These are phyloP conservation scores for Temnothorax longispinosus DNA, from an alignment of 1,140 invertebrate genomes.

Conservation along the genomic window DNA sequence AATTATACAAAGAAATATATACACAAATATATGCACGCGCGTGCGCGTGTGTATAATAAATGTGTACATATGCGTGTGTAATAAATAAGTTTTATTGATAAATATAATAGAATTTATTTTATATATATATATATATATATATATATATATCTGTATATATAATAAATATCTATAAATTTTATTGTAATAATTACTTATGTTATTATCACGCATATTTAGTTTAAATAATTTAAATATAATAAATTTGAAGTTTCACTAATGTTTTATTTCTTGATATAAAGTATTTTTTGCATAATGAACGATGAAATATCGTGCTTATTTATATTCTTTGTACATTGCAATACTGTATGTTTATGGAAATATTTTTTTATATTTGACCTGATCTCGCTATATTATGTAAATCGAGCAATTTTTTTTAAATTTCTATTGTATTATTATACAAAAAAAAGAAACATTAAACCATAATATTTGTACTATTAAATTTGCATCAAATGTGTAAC, in stretches of 20 bases:
- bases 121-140: neutral
- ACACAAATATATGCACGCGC: neutral
- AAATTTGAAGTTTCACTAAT: neutral
- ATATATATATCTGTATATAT: neutral
- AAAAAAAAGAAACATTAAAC: too few relatives aligned
- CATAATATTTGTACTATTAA: too few relatives aligned
- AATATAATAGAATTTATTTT: slow-evolving; percentile 6
- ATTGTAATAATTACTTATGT: neutral
- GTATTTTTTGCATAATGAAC: neutral
- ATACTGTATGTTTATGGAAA: neutral
- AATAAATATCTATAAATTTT: neutral
- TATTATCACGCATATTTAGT: slow-evolving; percentile 1
- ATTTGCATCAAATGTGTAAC: neutral
- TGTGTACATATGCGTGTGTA: neutral
- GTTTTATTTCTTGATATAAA: neutral
- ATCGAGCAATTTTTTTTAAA: neutral
- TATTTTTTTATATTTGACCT: neutral
- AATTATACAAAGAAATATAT: neutral
- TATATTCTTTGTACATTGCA: neutral
- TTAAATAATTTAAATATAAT: slow-evolving; percentile 8
- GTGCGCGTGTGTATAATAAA: neutral
- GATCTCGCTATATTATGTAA: neutral
- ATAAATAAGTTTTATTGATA: slow-evolving; percentile 1
- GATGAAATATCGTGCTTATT: neutral
- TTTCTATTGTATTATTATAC: neutral